These are phyloP conservation scores for Anastrepha obliqua DNA, from an alignment of 1,140 invertebrate species.

Conservation along the genomic window DNA sequence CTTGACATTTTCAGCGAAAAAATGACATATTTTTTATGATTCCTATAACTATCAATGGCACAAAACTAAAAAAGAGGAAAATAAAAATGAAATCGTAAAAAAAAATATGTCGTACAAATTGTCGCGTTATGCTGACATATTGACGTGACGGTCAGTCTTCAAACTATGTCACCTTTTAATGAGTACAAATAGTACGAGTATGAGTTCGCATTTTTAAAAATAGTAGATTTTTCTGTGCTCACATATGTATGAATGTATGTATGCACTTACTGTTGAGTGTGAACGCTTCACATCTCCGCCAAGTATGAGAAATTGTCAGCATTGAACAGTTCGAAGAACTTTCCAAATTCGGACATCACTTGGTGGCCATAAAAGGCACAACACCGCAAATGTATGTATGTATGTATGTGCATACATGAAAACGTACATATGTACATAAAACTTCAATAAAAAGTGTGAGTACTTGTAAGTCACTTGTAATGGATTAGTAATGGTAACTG, in stretches of 20 bases:
- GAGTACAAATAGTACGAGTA: constrained; percentile 27
- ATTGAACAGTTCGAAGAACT: constrained; percentile 51
- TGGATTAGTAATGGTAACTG: constrained; percentile 18
- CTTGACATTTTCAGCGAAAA: background rate
- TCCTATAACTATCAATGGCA: constrained; percentile 29
- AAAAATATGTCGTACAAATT: constrained; percentile 45
- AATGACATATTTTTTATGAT: constrained; percentile 48
- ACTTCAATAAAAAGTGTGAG: background rate
- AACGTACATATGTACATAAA: background rate
- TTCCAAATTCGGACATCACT: constrained; percentile 46
- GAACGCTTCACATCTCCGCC: constrained; percentile 23
- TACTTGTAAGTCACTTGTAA: constrained; percentile 6
- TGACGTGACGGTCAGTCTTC: constrained; percentile 30
- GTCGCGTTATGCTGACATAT: constrained; percentile 29
- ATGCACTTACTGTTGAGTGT: background rate
- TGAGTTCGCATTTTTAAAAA: constrained; percentile 2
- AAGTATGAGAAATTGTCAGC: constrained; percentile 52
- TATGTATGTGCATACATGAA: background rate
- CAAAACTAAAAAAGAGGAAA: background rate
- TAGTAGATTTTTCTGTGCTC: background rate
- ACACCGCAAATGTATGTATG: constrained; percentile 32
- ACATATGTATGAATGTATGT: background rate
- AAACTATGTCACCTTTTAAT: constrained; percentile 24
- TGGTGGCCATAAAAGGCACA: constrained; percentile 21
- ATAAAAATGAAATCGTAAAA: background rate